A percentile compares a stretch with the other conserved stretches of the same genome.
phyloP scores from a whole-genome alignment of 2,113 vertebrate genomes.

The Dermatemys mawii region DNA sequence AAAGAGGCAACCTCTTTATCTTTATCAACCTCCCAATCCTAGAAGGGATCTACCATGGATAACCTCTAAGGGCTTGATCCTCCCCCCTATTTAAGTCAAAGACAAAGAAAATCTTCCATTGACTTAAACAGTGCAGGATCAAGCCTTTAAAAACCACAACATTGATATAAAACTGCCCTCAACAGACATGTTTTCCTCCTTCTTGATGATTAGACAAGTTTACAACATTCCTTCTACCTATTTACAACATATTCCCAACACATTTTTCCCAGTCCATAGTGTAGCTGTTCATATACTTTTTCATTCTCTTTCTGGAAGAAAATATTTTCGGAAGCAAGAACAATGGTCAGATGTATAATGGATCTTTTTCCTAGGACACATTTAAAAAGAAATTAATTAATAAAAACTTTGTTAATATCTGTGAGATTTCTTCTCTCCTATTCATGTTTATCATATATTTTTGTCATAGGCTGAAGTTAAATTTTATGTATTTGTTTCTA shows the following conservation, averaged over 20 bases:
- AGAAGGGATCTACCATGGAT: not conserved
- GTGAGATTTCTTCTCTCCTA: not conserved
- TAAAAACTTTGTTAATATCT: not conserved
- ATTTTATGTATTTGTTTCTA: not conserved
- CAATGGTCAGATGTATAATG: not conserved
- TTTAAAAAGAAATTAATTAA: not conserved
- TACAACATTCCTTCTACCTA: not conserved
- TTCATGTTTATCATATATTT: not conserved
- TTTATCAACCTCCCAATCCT: not conserved
- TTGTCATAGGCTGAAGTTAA: not conserved
- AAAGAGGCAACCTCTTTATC: not conserved
- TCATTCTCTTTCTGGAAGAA: not conserved
- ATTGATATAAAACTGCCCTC: not conserved
- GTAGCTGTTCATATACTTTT: rapidly evolving
- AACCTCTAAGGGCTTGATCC: not conserved
- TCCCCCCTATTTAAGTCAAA: rapidly evolving
- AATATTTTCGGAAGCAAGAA: not conserved
- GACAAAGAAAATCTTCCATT: not conserved
- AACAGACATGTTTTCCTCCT: not conserved
- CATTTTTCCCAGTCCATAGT: not conserved
- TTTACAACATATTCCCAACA: not conserved
- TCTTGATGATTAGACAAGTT: not conserved
- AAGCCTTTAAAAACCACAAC: not conserved
- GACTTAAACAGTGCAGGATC: not conserved
- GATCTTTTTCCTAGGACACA: not conserved